Evolutionary conservation across 2,797 vertebrate species (phyloP), one percentile per base, ranked within the genome.

Genomic region (Hapalemur alaotrensis): DNA sequence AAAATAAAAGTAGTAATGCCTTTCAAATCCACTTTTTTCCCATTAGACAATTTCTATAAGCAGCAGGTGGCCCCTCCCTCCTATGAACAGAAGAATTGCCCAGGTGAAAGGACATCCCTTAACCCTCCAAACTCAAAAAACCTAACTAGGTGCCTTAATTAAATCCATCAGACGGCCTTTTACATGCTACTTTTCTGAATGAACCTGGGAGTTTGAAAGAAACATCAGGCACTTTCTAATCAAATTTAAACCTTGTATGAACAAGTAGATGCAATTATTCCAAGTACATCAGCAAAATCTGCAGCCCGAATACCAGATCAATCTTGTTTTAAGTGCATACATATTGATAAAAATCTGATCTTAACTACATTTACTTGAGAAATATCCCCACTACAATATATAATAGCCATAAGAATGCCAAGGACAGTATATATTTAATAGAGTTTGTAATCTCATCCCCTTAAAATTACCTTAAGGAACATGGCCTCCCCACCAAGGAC

Each of bases 191-290:
- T 93, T 13, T 41, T 87, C 61, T 32, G 63, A 91, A 57, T 72
- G 13, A 83, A 61, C 17, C 23, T 76, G 32, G 17, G 86, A 25
- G 0, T 73, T 41, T 41, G 20, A 80, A 94, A 97, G 14, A 20
- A 95, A 46, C 12, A 61, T 25, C 12, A 72, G 69, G 59, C 5
- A 61, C n/a, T 93, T 96, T 80, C 65, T 95, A 91, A 97, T 95
- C 22, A 82, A 95, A 94, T 97, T 85, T 88, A 93, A 96, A 70
- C 23, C 43, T 90, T 72, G 25, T 59, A 72, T 72, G 92, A 97
- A 97, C 63, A 96, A 93, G 63, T 32, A 80, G 63, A 82, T 82
- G n/a, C 50, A 94, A 96, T 95, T 91, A 95, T 86, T 90, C 20
- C n/a, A 72, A 67, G 32, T 67, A 70, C n/a, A 65, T 94, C 81